phyloP scores from a whole-genome alignment of 2,113 vertebrate genomes.

The human region DNA sequence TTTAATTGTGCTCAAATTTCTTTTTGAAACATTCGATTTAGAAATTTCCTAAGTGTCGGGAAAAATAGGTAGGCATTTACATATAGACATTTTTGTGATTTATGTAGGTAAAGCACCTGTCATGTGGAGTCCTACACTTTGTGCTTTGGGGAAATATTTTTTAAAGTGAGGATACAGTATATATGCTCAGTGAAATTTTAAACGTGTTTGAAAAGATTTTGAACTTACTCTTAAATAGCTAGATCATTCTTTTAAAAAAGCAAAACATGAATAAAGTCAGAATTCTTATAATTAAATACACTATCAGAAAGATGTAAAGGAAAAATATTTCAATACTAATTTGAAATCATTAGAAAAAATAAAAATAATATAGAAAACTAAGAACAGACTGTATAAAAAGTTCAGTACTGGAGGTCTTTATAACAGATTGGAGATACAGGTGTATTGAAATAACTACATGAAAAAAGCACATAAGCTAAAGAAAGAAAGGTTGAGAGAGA shows the following conservation, averaged over 20 bases:
- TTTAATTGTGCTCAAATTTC: background rate
- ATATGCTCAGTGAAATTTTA: background rate
- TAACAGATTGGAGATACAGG: background rate
- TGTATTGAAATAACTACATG: background rate
- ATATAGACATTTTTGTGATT: background rate
- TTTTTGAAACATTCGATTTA: background rate
- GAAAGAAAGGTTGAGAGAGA: background rate
- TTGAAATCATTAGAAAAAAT: conserved; percentile 1
- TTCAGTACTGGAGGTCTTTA: background rate
- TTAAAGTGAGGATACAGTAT: background rate
- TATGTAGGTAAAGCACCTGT: background rate
- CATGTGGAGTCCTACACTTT: background rate
- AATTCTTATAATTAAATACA: background rate
- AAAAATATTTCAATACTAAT: background rate
- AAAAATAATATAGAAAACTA: background rate
- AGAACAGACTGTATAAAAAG: background rate
- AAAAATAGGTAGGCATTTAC: background rate
- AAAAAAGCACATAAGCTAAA: background rate
- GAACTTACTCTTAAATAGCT: background rate
- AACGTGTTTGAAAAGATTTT: background rate
- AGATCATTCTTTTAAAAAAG: background rate
- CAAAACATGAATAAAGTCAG: background rate
- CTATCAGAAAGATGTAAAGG: background rate
- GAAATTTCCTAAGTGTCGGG: background rate
- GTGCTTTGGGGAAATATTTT: background rate